Conservation (phyloP, 2,113 vertebrate genomes). For the Dicentrarchus labrax region DNA sequence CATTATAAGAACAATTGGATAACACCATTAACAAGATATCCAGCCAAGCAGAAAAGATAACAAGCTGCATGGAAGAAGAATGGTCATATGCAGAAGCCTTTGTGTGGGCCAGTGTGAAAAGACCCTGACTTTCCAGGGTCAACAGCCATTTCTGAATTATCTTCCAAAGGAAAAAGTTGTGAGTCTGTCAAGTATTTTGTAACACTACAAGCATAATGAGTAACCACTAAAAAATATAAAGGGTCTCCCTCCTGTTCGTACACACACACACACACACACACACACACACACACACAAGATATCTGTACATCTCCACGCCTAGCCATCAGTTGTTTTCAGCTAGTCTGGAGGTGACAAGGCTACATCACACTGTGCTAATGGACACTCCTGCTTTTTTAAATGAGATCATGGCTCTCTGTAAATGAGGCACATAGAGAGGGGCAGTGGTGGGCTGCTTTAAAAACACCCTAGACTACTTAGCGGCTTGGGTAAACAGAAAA, state of each 20-base stretch:
- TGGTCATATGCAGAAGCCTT: neutral
- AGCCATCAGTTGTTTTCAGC: constrained; percentile 9
- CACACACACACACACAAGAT: neutral
- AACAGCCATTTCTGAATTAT: constrained; percentile 22
- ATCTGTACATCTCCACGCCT: neutral
- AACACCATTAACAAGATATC: constrained; percentile 13
- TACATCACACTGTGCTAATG: constrained; percentile 62
- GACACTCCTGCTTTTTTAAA: constrained; percentile 59
- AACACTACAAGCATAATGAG: constrained; percentile 17
- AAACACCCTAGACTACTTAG: constrained; percentile 36
- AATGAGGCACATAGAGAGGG: constrained; percentile 54
- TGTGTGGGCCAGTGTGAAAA: neutral
- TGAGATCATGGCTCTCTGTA: constrained; percentile 57
- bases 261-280: neutral
- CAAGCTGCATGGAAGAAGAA: constrained; percentile 1
- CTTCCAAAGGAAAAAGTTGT: neutral
- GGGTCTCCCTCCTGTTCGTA: neutral
- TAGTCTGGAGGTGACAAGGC: neutral
- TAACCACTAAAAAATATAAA: constrained; percentile 8
- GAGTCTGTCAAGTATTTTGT: neutral
- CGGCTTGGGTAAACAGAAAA: constrained; percentile 44
- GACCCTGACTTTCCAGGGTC: neutral
- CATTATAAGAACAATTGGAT: neutral
- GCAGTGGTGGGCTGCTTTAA: constrained; percentile 33
- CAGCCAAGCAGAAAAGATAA: constrained; percentile 26